phyloP scores from a whole-genome alignment of 2,888 invertebrate species.

The Gisinianus flammeolus region DNA sequence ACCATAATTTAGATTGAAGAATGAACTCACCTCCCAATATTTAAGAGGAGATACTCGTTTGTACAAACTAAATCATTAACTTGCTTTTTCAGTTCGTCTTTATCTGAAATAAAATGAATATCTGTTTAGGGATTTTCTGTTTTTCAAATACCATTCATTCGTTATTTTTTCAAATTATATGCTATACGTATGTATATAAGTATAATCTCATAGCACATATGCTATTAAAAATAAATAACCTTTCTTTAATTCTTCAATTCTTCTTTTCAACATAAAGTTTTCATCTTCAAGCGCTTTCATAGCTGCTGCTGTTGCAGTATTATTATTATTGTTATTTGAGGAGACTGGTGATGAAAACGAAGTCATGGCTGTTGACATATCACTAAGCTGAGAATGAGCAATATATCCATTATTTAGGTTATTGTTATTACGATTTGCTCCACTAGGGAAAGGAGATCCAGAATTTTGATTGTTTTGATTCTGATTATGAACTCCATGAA shows the following conservation, averaged over 20 bases:
- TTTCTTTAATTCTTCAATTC: slow-evolving; percentile 73
- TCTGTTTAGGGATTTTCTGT: no score
- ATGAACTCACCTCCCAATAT: no score
- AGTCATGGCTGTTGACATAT: slow-evolving; percentile 21
- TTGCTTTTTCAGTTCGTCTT: slow-evolving; percentile 69
- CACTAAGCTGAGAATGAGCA: neutral
- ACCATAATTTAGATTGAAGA: no score
- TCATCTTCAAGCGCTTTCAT: slow-evolving; percentile 68
- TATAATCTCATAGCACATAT: no score
- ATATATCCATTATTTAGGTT: slow-evolving; percentile 38
- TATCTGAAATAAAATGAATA: no score
- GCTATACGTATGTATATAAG: no score
- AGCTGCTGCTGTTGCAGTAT: slow-evolving; percentile 38
- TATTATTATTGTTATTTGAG: slow-evolving; percentile 27
- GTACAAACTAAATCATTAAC: slow-evolving; percentile 68
- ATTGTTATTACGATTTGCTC: neutral
- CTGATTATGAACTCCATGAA: slow-evolving; percentile 9
- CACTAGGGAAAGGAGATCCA: neutral
- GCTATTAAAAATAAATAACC: neutral
- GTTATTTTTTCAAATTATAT: no score
- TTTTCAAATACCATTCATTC: no score
- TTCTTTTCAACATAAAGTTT: slow-evolving; percentile 70
- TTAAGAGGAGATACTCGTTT: slow-evolving; percentile 78
- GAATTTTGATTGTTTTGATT: neutral
- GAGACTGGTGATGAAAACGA: slow-evolving; percentile 11